Percentiles rank a stretch among this genome's conserved stretches.
These are phyloP conservation scores for Phthorimaea operculella DNA, from an alignment of 1,140 invertebrate species.

Conservation along the genomic window DNA sequence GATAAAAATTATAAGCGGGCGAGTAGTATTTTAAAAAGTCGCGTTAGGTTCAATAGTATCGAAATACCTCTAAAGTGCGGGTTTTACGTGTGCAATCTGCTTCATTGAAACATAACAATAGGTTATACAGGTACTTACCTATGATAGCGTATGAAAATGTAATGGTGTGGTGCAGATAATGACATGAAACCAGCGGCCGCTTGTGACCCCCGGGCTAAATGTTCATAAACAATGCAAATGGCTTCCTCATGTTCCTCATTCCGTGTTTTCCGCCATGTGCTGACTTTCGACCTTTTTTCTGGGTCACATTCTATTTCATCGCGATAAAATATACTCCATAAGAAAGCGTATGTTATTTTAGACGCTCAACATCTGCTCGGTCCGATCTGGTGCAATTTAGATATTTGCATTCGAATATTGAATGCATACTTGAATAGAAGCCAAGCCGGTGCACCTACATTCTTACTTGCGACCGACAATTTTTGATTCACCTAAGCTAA, in stretches of 20 bases:
- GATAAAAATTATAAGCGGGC: too few species aligned
- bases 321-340: background rate
- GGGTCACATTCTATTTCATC: background rate
- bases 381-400: background rate
- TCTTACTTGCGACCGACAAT: too few species aligned
- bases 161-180: conserved; percentile 2
- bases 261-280: background rate
- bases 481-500: too few species aligned
- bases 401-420: background rate
- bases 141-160: conserved; percentile 2
- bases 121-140: too few species aligned
- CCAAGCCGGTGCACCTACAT: background rate
- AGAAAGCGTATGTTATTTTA: background rate
- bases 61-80: background rate
- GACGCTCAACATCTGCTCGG: background rate
- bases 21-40: too few species aligned
- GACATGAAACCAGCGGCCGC: background rate
- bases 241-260: background rate
- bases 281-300: background rate
- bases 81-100: background rate
- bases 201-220: background rate
- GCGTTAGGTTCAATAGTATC: background rate
- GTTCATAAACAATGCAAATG: background rate
- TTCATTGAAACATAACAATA: too few species aligned
- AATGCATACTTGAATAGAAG: background rate